A percentile compares a stretch with the other conserved stretches of the same genome.
Conservation (phyloP, 2,888 invertebrate species). For the Pocota personata region DNA sequence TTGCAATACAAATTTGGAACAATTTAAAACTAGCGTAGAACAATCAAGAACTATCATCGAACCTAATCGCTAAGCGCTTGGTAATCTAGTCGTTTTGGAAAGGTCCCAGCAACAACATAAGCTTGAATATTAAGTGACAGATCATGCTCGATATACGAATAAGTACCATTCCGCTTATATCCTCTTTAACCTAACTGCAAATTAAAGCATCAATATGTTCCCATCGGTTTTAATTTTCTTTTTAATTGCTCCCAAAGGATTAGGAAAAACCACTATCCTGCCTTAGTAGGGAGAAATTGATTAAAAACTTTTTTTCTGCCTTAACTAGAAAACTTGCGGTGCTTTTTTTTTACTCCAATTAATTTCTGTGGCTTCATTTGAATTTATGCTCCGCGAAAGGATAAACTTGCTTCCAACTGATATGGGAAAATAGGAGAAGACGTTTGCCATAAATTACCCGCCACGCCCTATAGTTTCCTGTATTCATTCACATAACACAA, state of each 20-base stretch:
- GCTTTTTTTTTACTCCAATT: slow-evolving; percentile 14
- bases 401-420: slow-evolving; percentile 1
- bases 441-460: slow-evolving; percentile 51
- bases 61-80: too few species aligned
- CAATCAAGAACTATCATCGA: too few species aligned
- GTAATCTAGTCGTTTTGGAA: too few species aligned
- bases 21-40: too few species aligned
- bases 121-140: too few species aligned
- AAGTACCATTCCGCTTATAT: too few species aligned
- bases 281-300: neutral
- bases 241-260: neutral
- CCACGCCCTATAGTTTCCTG: slow-evolving; percentile 50
- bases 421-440: slow-evolving; percentile 7
- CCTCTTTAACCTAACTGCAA: too few species aligned
- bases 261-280: neutral
- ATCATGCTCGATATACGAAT: too few species aligned
- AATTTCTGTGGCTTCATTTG: slow-evolving; percentile 33
- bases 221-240: neutral
- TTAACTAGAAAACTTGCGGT: too few species aligned
- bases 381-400: neutral
- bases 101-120: too few species aligned
- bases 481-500: slow-evolving; percentile 28
- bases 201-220: too few species aligned
- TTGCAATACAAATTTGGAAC: too few species aligned
- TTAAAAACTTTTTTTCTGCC: neutral